Conservation (phyloP, 2,888 invertebrate genomes). For the Platypus cylindrus region DNA sequence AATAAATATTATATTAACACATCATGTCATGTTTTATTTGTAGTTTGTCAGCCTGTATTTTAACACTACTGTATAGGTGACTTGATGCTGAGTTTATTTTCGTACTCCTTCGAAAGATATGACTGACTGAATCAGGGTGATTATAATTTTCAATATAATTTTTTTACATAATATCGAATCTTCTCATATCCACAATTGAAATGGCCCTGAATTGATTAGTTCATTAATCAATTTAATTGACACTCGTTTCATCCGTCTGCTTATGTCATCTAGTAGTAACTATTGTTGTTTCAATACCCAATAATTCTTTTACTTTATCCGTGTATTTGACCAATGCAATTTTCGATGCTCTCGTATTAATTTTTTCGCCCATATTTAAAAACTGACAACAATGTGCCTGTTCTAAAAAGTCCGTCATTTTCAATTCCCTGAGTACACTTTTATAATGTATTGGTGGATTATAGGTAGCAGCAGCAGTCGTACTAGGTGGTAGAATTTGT, state of each 20-base stretch:
- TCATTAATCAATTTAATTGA: not conserved
- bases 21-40: no score
- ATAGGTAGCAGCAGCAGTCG: constrained; percentile 29
- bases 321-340: constrained; percentile 74
- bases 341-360: constrained; percentile 68
- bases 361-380: constrained; percentile 62
- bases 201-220: constrained; percentile 2
- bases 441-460: constrained; percentile 21
- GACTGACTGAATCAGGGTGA: no score
- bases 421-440: constrained; percentile 50
- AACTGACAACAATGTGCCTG: constrained; percentile 70
- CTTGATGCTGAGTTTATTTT: no score
- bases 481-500: constrained; percentile 52
- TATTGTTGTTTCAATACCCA: constrained; percentile 66
- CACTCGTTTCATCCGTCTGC: constrained; percentile 1
- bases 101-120: no score
- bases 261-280: constrained; percentile 44
- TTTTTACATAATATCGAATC: no score
- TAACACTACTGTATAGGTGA: no score
- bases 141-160: no score
- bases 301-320: constrained; percentile 66
- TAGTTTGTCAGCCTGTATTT: no score
- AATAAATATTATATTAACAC: no score
- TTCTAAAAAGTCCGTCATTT: constrained; percentile 68
- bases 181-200: no score